These are phyloP conservation scores for Phrixothrix hirtus DNA, from an alignment of 2,888 invertebrate genomes.

Conservation along the genomic window DNA sequence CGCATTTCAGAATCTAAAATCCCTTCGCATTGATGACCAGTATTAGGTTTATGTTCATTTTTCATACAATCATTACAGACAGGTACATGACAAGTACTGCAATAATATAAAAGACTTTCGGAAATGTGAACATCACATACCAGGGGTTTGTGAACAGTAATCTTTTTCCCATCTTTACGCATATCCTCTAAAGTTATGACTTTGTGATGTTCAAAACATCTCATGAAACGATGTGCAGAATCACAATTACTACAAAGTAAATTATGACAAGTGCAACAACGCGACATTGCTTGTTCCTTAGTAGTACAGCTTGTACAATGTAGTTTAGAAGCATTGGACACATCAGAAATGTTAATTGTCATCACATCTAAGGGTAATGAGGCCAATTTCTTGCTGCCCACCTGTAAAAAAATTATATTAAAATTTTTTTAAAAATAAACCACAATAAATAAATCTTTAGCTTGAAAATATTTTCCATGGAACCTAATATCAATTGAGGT, in stretches of 20 bases:
- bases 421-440: too few species aligned
- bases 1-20: constrained; percentile 75
- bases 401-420: constrained; percentile 58
- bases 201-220: constrained; percentile 93
- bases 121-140: constrained; percentile 80
- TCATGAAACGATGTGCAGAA: constrained; percentile 94
- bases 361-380: constrained; percentile 86
- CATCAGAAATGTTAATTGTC: constrained; percentile 80
- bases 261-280: constrained; percentile 93
- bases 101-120: constrained; percentile 86
- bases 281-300: constrained; percentile 90
- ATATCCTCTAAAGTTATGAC: constrained; percentile 88
- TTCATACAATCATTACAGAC: constrained; percentile 88
- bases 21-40: constrained; percentile 82
- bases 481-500: too few species aligned
- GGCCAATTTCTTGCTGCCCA: constrained; percentile 75
- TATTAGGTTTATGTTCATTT: constrained; percentile 77
- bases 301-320: constrained; percentile 95
- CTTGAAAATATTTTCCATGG: too few species aligned
- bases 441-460: too few species aligned
- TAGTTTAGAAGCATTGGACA: constrained; percentile 67
- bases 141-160: constrained; percentile 87
- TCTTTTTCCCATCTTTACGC: constrained; percentile 73
- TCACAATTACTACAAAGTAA: constrained; percentile 93
- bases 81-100: constrained; percentile 83